phyloP scores from a whole-genome alignment of 2,888 invertebrate genomes.

The Geophilus truncorum region DNA sequence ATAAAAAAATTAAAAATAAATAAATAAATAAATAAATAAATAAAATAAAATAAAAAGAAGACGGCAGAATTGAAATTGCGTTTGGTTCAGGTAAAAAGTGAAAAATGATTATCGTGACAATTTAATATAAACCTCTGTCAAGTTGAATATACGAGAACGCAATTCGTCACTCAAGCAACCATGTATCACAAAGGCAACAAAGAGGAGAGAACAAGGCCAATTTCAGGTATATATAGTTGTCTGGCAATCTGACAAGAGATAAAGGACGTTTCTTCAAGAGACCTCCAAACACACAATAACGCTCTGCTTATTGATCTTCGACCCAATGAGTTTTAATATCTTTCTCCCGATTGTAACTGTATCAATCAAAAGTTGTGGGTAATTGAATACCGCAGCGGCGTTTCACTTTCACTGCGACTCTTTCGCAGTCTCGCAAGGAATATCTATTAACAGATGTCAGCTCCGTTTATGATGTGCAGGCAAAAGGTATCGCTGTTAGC shows the following conservation, averaged over 20 bases:
- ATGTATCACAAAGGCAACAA: not conserved
- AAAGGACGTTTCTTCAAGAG: slow-evolving; percentile 10
- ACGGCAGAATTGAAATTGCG: too few species aligned
- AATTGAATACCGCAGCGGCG: not conserved
- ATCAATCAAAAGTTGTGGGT: not conserved
- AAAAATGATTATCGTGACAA: too few species aligned
- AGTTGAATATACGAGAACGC: not conserved
- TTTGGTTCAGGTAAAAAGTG: too few species aligned
- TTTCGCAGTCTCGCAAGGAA: not conserved
- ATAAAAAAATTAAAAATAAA: too few species aligned
- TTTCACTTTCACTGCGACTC: not conserved
- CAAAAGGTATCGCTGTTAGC: too few species aligned
- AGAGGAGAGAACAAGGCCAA: not conserved
- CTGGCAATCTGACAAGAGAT: slow-evolving; percentile 23
- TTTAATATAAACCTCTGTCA: not conserved
- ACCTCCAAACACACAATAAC: slow-evolving; percentile 15
- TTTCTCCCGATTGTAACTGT: not conserved
- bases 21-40: not conserved
- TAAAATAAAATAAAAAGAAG: not conserved
- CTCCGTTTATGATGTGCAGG: not conserved
- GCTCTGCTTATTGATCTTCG: slow-evolving; percentile 8
- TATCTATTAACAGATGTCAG: not conserved
- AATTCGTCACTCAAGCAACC: not conserved
- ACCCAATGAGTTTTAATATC: slow-evolving; percentile 17
- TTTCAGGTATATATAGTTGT: not conserved